A percentile compares a stretch with the other conserved stretches of the same genome.
phyloP scores from a whole-genome alignment of 2,888 invertebrate species.

The Fragum sueziense region DNA sequence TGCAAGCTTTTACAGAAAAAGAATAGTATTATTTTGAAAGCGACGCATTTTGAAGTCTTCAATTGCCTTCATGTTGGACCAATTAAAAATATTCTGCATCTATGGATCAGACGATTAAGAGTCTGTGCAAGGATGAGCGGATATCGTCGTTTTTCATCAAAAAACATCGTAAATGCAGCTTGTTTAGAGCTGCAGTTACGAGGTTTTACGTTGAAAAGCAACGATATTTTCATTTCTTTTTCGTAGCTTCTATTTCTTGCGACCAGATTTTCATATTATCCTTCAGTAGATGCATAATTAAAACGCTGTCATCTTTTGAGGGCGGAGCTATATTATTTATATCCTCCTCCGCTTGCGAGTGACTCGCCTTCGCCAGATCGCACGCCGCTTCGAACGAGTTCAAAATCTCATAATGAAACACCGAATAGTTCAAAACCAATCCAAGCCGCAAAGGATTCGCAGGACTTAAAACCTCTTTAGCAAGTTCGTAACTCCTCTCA shows the following conservation, averaged over 20 bases:
- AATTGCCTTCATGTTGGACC: neutral
- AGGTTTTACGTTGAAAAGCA: too few relatives aligned
- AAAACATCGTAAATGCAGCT: too few relatives aligned
- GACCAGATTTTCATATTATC: conserved; percentile 51
- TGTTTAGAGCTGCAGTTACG: too few relatives aligned
- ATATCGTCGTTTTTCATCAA: too few relatives aligned
- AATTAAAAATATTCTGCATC: too few relatives aligned
- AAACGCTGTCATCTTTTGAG: conserved; percentile 33
- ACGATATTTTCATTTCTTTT: conserved; percentile 14
- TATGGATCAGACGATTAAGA: too few relatives aligned
- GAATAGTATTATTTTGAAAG: neutral
- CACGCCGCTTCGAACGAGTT: conserved; percentile 34
- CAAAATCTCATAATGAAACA: conserved; percentile 50
- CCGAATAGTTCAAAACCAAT: conserved; percentile 45
- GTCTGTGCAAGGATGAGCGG: too few relatives aligned
- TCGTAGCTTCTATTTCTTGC: conserved; percentile 27
- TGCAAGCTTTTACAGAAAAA: neutral
- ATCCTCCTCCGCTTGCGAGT: conserved; percentile 31
- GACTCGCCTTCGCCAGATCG: conserved; percentile 30
- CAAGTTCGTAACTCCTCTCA: conserved; percentile 23
- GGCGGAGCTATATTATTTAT: conserved; percentile 15
- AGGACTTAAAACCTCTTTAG: conserved; percentile 36
- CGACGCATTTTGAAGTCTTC: neutral
- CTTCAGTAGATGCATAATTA: conserved; percentile 40
- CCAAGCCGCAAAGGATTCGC: conserved; percentile 46